Base-by-base conservation (phyloP, 1,140 invertebrate species). In the Pogonognathellus flavescens region DNA sequence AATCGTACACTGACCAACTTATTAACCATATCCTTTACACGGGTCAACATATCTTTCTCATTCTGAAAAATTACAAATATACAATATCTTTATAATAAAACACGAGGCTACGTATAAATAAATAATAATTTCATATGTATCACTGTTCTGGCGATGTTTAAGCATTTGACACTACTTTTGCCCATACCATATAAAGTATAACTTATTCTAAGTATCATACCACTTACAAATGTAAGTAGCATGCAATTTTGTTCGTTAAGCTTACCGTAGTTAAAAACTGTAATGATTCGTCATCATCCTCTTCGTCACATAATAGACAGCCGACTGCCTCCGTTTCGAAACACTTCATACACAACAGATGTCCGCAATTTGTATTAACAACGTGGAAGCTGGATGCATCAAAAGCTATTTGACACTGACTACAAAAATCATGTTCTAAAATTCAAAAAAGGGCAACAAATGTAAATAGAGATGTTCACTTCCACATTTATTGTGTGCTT, bases 341-440 rank as follows among this genome's bases (percentile, higher is more conserved):
- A 14, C 62, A 66, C 22, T 20, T 0, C 25, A 25, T 25, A 14
- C 62, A 66, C 20, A 66, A 22, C 11, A 66, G 62, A 66, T 66
- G 62, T 14, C 62, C 62, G 14, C 62, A 66, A 13, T 14, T 31
- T 10, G 62, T 31, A 25, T 66, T 66, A 25, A 66, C 62, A 6
- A 20, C 10, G 62, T 86, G 89, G 90, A 90, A 91, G 62, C 49
- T 89, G 81, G 16, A 25, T 11, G 22, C 8, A 22, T 66, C 14
- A 66, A 66, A 66, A 10, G 20, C 25, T 13, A 14, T 14, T 10
- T 66, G 62, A 66, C 62, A 66, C 20, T 66, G 62, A 25, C 62
- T 66, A 13, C 62, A 66, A 25, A 66, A 66, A 66, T 66, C 62
- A 25, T 66, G 11, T 6, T 66, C 62, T 66, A 25, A 18, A 66